These are phyloP conservation scores for Tubulanus polymorphus DNA, from an alignment of 2,888 invertebrate genomes.

Conservation along the genomic window DNA sequence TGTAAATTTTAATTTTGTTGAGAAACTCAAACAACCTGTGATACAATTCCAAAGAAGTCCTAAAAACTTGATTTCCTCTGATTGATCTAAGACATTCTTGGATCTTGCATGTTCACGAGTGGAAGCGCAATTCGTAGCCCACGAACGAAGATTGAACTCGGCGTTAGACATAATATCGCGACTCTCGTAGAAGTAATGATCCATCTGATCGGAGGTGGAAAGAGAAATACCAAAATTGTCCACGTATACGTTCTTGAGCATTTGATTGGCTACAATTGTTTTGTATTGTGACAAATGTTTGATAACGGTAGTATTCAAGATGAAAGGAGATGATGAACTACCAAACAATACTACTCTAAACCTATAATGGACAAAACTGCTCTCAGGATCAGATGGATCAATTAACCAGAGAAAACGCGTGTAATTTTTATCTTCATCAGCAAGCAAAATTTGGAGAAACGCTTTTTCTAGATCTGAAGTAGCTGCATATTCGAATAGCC, in stretches of 20 bases:
- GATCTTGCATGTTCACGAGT: not conserved
- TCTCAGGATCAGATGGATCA: constrained; percentile 1
- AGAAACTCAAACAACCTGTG: not conserved
- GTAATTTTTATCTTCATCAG: constrained; percentile 8
- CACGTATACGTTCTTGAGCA: constrained; percentile 9
- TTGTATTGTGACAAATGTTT: constrained; percentile 5
- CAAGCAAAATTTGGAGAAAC: too few species aligned
- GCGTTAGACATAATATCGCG: constrained; percentile 8
- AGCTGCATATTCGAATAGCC: constrained; percentile 2
- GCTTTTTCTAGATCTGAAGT: constrained; percentile 16
- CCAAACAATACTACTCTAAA: constrained; percentile 13
- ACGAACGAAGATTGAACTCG: constrained; percentile 14
- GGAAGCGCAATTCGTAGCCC: constrained; percentile 7
- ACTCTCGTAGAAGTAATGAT: constrained; percentile 6
- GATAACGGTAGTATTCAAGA: not conserved
- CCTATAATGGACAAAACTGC: too few species aligned
- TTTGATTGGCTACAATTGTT: not conserved
- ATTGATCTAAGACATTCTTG: not conserved
- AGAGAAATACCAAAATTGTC: constrained; percentile 12
- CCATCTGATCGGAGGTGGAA: not conserved
- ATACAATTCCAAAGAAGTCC: constrained; percentile 10
- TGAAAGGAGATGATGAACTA: constrained; percentile 1
- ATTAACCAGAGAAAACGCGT: constrained; percentile 14
- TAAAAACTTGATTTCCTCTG: constrained; percentile 7
- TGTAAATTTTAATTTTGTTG: not conserved